Conservation (phyloP, 2,113 vertebrate species). For the Scopus umbretta region DNA sequence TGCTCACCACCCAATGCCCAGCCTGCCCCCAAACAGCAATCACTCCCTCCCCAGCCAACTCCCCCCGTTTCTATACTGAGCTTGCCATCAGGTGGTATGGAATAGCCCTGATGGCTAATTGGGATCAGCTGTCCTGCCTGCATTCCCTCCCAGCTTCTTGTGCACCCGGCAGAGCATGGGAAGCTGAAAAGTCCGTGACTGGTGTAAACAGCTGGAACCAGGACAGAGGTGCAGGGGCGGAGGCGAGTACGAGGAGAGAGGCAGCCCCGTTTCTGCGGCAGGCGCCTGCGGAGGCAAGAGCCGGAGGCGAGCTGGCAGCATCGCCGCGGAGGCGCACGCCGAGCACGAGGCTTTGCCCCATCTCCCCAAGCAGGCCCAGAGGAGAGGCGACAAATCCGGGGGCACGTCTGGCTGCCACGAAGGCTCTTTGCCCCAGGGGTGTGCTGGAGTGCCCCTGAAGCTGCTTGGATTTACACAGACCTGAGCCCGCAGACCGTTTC, state of each 20-base stretch:
- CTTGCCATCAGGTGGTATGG: no score
- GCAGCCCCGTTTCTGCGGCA: not conserved
- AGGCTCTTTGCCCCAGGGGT: not conserved
- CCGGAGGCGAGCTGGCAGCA: not conserved
- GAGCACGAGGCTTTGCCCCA: not conserved
- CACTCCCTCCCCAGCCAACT: no score
- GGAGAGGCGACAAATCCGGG: accelerated
- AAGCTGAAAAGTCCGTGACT: no score
- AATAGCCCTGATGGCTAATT: no score
- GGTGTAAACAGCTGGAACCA: no score
- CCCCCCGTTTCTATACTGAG: no score
- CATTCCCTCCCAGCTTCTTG: no score
- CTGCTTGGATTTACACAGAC: accelerated
- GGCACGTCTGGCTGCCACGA: accelerated
- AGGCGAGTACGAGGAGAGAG: not conserved
- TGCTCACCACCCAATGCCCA: no score
- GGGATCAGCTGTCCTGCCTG: no score
- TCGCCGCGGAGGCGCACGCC: accelerated
- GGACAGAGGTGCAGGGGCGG: not conserved
- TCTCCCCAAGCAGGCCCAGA: not conserved
- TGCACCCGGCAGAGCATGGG: no score
- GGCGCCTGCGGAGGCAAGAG: no score
- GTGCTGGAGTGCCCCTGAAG: not conserved
- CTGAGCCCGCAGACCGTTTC: not conserved
- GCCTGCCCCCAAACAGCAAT: no score